Conservation (phyloP, 2,888 invertebrate species). For the Lepidocyrtoides sp. region DNA sequence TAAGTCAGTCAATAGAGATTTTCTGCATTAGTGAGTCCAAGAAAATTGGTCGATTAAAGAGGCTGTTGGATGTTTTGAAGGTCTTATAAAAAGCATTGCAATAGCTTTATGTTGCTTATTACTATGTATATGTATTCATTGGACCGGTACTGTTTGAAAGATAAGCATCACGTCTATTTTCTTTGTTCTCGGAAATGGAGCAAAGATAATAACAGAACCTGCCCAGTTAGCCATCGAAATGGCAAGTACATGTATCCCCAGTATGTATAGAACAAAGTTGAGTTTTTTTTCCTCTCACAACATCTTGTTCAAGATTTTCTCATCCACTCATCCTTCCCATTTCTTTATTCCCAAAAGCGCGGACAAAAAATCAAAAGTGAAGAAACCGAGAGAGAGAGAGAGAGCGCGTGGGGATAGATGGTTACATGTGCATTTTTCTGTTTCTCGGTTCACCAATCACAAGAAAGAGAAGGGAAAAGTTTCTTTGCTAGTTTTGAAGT, state of each 20-base stretch:
- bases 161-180: too few relatives aligned
- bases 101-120: not conserved
- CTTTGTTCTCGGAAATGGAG: not conserved
- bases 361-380: not conserved
- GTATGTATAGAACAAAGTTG: constrained; percentile 39
- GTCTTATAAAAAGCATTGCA: not conserved
- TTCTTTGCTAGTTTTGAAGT: constrained; percentile 26
- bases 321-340: constrained; percentile 50
- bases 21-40: constrained; percentile 33
- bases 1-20: constrained; percentile 48
- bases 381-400: too few relatives aligned
- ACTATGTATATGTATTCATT: not conserved
- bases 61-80: not conserved
- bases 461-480: constrained; percentile 11
- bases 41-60: constrained; percentile 54
- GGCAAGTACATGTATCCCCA: constrained; percentile 37
- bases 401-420: too few relatives aligned
- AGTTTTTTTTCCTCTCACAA: constrained; percentile 13
- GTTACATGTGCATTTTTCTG: constrained; percentile 35
- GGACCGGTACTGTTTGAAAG: not conserved
- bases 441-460: constrained; percentile 37
- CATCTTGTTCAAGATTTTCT: constrained; percentile 64
- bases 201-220: not conserved
- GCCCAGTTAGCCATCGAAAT: not conserved
- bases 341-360: constrained; percentile 52